Percentiles rank a stretch among this genome's conserved stretches.
phyloP scores from a whole-genome alignment of 2,888 invertebrate species.

The Sympetrum striolatum region DNA sequence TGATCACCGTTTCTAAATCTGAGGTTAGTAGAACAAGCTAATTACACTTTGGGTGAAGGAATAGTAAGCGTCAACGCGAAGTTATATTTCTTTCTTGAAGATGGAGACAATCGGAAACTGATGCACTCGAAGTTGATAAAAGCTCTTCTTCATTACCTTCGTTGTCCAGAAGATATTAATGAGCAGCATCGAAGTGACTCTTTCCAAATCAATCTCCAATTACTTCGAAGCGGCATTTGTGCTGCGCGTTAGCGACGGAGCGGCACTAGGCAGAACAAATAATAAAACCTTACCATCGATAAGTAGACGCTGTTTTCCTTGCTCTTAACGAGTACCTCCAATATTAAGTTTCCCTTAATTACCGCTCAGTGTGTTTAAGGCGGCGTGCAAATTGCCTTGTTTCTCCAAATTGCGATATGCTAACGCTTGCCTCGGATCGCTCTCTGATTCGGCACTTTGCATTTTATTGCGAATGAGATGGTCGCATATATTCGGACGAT shows the following conservation, averaged over 20 bases:
- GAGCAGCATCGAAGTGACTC: too few relatives aligned
- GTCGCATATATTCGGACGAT: too few relatives aligned
- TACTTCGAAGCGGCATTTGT: not conserved
- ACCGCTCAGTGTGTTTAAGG: constrained; percentile 4
- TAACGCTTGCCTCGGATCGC: not conserved
- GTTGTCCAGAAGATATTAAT: too few relatives aligned
- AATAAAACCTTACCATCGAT: not conserved
- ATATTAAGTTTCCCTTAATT: constrained; percentile 41
- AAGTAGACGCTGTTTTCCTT: not conserved
- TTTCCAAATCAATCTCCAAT: not conserved
- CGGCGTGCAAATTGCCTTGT: constrained; percentile 23
- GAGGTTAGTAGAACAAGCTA: too few relatives aligned
- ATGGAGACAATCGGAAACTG: too few relatives aligned
- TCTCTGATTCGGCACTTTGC: not conserved
- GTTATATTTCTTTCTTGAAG: too few relatives aligned
- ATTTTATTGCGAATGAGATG: too few relatives aligned
- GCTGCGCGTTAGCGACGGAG: not conserved
- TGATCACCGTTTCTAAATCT: too few relatives aligned
- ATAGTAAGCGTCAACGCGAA: too few relatives aligned
- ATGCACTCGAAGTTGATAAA: too few relatives aligned
- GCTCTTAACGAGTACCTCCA: constrained; percentile 31
- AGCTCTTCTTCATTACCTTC: too few relatives aligned
- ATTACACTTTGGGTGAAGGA: too few relatives aligned
- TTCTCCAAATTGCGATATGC: constrained; percentile 14
- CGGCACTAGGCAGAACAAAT: not conserved